These are phyloP conservation scores for Gouania willdenowi DNA, from an alignment of 2,797 vertebrate species.

Conservation along the genomic window DNA sequence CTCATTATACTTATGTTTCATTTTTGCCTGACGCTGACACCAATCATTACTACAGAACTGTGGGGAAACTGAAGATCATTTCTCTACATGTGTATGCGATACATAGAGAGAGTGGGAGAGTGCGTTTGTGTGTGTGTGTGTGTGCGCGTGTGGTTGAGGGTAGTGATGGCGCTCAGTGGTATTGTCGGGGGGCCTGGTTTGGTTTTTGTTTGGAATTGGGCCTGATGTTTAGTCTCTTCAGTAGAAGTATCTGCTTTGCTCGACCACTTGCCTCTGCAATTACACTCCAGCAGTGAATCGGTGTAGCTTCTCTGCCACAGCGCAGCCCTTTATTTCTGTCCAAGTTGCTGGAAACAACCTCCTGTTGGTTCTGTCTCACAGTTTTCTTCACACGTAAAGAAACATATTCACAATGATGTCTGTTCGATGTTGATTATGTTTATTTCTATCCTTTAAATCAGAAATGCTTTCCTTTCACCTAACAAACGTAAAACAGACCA, in stretches of 20 bases:
- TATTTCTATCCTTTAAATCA: no score
- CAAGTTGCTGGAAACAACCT: conserved; percentile 15
- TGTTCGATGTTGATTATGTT: no score
- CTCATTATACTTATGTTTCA: conserved; percentile 68
- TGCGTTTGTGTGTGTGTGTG: conserved; percentile 34
- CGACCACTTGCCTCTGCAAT: conserved; percentile 53
- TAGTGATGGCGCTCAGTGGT: conserved; percentile 74
- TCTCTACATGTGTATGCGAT: conserved; percentile 32
- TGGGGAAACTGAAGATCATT: conserved; percentile 58
- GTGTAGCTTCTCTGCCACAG: conserved; percentile 29
- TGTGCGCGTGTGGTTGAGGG: conserved; percentile 53
- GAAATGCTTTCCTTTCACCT: no score
- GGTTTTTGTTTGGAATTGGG: conserved; percentile 72
- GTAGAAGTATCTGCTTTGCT: conserved; percentile 69
- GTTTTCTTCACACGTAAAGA: no score
- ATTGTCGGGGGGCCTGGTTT: conserved; percentile 62
- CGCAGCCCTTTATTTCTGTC: conserved; percentile 28
- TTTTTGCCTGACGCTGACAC: conserved; percentile 72
- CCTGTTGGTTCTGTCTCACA: not conserved
- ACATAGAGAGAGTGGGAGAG: conserved; percentile 5
- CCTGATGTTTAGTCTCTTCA: conserved; percentile 74
- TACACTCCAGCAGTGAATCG: conserved; percentile 47
- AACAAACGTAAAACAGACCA: no score
- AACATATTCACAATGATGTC: no score
- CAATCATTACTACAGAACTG: conserved; percentile 75